Evolutionary conservation across 92 coral and sea anemone species (phyloP).

Genomic region (Siderastrea siderea): DNA sequence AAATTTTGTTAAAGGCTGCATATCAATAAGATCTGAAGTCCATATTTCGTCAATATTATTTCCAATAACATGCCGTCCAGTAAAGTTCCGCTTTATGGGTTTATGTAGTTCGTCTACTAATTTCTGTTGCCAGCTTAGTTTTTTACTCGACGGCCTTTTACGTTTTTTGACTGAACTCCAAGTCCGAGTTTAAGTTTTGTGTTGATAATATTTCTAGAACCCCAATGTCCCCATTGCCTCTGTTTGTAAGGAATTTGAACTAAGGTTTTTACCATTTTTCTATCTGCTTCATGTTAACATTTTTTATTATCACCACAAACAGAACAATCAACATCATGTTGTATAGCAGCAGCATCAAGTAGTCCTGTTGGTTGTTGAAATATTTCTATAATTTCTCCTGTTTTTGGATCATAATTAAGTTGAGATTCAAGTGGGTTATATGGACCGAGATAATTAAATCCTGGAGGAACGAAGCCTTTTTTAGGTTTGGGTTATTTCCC

Average conservation of each 20-base stretch:
- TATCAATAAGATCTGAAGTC: too few species aligned
- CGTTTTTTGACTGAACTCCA: neutral
- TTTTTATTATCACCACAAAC: neutral
- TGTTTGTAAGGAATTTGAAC: neutral
- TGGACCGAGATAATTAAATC: neutral
- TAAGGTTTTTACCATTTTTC: neutral
- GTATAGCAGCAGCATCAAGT: slow-evolving; percentile 10
- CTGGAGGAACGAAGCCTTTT: neutral
- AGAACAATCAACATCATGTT: slow-evolving; percentile 12
- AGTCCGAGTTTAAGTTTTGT: neutral
- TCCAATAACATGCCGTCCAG: too few species aligned
- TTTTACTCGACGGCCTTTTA: neutral
- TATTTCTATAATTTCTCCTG: neutral
- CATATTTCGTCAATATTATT: too few species aligned
- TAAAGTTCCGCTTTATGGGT: too few species aligned
- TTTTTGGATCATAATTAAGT: neutral
- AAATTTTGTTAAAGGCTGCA: too few species aligned
- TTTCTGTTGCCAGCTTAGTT: too few species aligned
- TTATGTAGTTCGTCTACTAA: too few species aligned
- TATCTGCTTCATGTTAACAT: neutral
- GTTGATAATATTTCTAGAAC: neutral
- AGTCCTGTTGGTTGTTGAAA: neutral
- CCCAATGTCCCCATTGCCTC: slow-evolving; percentile 18
- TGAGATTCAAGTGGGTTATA: neutral
- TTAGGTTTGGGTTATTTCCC: neutral